phyloP scores from a whole-genome alignment of 2,888 invertebrate genomes.

The Portevinia maculata region DNA sequence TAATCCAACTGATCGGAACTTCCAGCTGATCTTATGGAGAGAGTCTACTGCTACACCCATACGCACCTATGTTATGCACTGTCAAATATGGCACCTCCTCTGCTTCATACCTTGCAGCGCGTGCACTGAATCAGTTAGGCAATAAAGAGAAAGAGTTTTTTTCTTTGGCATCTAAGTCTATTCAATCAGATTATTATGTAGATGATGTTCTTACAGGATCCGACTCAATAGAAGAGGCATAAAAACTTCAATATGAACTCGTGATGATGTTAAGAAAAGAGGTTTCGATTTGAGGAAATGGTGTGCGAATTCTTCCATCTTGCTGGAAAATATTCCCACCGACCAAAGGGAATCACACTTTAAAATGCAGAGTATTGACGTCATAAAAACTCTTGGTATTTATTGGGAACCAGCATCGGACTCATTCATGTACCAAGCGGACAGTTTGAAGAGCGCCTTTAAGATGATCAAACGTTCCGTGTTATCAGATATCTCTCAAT shows the following conservation, averaged over 20 bases:
- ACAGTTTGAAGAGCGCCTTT: too few relatives aligned
- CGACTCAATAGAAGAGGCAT: slow-evolving; percentile 72
- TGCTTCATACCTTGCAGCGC: slow-evolving; percentile 2
- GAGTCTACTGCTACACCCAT: neutral
- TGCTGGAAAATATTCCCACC: slow-evolving; percentile 23
- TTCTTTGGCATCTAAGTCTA: slow-evolving; percentile 53
- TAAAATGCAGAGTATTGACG: neutral
- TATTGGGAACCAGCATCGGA: slow-evolving; percentile 29
- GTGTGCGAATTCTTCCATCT: too few relatives aligned
- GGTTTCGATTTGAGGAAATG: too few relatives aligned
- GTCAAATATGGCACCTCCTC: neutral
- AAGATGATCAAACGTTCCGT: slow-evolving; percentile 10
- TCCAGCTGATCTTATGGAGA: neutral
- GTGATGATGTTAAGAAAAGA: too few relatives aligned
- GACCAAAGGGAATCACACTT: slow-evolving; percentile 33
- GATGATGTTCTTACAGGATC: too few relatives aligned
- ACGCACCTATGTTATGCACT: neutral
- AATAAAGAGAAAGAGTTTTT: slow-evolving; percentile 34
- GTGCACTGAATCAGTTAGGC: slow-evolving; percentile 58
- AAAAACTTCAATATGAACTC: slow-evolving; percentile 73
- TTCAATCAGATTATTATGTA: slow-evolving; percentile 67
- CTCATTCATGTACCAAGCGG: slow-evolving; percentile 10
- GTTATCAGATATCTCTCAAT: slow-evolving; percentile 38
- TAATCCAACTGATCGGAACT: neutral
- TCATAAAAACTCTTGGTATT: slow-evolving; percentile 12